phyloP scores from a whole-genome alignment of 2,113 vertebrate genomes.

The Nesogale talazaci region DNA sequence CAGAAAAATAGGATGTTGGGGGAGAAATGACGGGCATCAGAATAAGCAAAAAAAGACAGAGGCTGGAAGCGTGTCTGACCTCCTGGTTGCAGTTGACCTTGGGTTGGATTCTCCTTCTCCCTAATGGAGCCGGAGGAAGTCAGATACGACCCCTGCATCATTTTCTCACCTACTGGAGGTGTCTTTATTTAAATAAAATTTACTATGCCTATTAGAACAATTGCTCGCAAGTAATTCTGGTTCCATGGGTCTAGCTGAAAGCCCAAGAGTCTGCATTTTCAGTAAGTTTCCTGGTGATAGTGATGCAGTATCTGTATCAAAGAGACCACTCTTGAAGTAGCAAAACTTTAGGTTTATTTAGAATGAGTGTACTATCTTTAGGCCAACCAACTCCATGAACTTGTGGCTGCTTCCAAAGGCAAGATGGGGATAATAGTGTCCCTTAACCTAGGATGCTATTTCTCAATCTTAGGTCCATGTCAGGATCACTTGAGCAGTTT shows the following conservation, averaged over 20 bases:
- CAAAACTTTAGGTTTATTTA: conserved; percentile 2
- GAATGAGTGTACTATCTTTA: background rate
- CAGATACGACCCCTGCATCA: no score
- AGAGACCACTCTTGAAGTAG: conserved; percentile 25
- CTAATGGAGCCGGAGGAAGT: no score
- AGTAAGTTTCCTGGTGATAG: background rate
- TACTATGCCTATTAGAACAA: no score
- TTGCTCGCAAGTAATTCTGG: background rate
- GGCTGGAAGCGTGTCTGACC: no score
- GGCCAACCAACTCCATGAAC: background rate
- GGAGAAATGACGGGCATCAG: no score
- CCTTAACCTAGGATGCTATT: background rate
- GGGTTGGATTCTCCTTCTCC: no score
- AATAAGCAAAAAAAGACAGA: no score
- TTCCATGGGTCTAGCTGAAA: background rate
- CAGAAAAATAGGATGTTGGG: no score
- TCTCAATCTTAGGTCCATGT: background rate
- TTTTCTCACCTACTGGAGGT: no score
- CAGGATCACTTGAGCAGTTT: background rate
- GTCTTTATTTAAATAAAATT: no score
- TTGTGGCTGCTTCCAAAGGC: background rate
- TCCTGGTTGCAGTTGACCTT: no score
- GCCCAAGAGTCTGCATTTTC: background rate
- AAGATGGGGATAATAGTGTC: background rate
- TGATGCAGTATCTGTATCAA: background rate